Base-by-base conservation (phyloP, 2,888 invertebrate genomes). In the Tribolium freemani region DNA sequence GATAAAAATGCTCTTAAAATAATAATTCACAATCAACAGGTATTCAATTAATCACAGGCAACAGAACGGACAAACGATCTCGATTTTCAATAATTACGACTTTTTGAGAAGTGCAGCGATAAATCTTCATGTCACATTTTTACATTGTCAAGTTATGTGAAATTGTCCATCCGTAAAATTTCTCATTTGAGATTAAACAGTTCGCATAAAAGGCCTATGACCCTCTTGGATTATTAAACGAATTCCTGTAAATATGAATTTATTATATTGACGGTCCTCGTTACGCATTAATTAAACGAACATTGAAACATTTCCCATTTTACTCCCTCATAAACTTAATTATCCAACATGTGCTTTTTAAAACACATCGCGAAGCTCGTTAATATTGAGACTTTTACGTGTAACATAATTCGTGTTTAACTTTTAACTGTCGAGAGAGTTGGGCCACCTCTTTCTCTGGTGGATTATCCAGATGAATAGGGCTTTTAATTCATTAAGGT, bases 401-500 rank as follows among this genome's bases (percentile, higher is more conserved):
- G 38, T 6, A 20, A 48, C 57, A 10, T 16, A 56, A 48, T 67
- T 30, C 5, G 57, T 48, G 38, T 51, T 26, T 50, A 13, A 48
- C 50, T 60, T 46, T 8, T 45, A 13, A 44, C 26, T 56, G 56
- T 11, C 31, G 56, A 30, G 26, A 16, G 21, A 21, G 9, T 0
- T 20, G 45, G 5, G 26, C 5, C 26, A 26, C 26, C 26, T 26
- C 26, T 26, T 26, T 26, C 26, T 26, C 2, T 3, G 26, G 2
- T 26, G 26, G 26, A 26, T 26, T 26, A 26, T 26, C 26, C 26
- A 26, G 45, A 45, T 45, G 10, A 8, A 11, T 48, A 13, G 48
- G 11, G 48, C 11, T 48, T 48, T 70, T 70, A 64, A 64, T 71
- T 66, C 71, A 66, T 71, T 66, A 66, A 57, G 30, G 38, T 26